Conservation (phyloP, 2,797 vertebrate species). For the Acanthiza pusilla region DNA sequence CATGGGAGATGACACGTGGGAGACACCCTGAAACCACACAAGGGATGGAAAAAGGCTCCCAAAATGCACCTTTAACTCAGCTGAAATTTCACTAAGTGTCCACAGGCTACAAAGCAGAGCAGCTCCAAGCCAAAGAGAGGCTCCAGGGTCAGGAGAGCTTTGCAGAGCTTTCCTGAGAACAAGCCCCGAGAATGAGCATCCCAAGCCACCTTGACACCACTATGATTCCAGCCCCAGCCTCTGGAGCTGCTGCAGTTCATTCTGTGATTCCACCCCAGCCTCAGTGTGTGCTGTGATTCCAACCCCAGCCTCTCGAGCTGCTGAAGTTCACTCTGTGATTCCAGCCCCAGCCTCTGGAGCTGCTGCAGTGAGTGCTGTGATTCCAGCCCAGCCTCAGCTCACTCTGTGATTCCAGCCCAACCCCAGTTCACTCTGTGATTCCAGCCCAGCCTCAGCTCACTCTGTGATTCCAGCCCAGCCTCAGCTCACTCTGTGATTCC, state of each 20-base stretch:
- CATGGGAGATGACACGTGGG: not conserved
- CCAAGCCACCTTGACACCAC: fast-evolving
- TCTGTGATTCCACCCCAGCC: too few species aligned
- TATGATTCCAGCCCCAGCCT: fast-evolving
- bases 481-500: too few species aligned
- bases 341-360: too few species aligned
- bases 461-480: too few species aligned
- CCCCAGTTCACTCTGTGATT: too few species aligned
- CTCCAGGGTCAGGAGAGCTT: not conserved
- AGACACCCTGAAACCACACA: not conserved
- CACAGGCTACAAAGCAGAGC: not conserved
- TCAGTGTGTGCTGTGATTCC: too few species aligned
- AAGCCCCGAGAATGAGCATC: fast-evolving
- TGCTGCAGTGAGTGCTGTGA: too few species aligned
- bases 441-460: too few species aligned
- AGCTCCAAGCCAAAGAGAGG: not conserved
- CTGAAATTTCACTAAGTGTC: not conserved
- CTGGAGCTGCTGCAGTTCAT: not conserved
- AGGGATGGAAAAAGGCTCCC: not conserved
- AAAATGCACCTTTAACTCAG: not conserved
- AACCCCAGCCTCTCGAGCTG: too few species aligned
- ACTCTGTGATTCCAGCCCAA: too few species aligned
- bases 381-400: too few species aligned
- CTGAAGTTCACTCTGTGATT: too few species aligned
- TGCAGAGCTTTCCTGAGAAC: not conserved